Conservation (phyloP, 2,113 vertebrate genomes). For the Arizona elegans region DNA sequence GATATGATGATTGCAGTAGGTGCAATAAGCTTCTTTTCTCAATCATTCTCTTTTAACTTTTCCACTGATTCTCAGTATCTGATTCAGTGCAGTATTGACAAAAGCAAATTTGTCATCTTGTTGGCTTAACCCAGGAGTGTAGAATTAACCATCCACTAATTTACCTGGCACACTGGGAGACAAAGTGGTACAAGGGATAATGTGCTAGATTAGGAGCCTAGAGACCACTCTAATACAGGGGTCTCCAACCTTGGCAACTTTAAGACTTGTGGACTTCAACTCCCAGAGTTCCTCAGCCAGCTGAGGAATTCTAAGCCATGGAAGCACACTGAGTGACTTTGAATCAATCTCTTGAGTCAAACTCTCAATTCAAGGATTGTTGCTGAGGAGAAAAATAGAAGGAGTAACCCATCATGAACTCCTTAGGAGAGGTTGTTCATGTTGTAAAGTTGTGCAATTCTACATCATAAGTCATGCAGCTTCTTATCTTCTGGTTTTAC, state of each 20-base stretch:
- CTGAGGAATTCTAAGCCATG: not conserved
- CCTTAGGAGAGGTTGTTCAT: not conserved
- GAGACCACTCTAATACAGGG: not conserved
- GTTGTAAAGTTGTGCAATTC: not conserved
- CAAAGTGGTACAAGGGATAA: not conserved
- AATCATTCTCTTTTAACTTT: not conserved
- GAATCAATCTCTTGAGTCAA: not conserved
- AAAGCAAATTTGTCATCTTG: not conserved
- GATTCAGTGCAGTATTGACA: not conserved
- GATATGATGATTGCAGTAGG: not conserved
- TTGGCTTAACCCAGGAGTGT: not conserved
- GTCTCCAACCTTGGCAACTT: too few species aligned
- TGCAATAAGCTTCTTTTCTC: not conserved
- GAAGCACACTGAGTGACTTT: not conserved
- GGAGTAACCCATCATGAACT: not conserved
- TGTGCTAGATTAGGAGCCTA: not conserved
- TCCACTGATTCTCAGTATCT: not conserved
- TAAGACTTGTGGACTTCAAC: too few species aligned
- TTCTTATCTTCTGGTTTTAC: not conserved
- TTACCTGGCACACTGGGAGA: not conserved
- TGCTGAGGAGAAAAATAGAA: not conserved
- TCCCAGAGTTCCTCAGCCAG: too few species aligned
- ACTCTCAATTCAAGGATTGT: not conserved
- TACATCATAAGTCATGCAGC: not conserved
- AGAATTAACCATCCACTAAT: not conserved